Evolutionary conservation across 1,140 invertebrate genomes (phyloP).

Genomic region (Leptonema lineaticorne): DNA sequence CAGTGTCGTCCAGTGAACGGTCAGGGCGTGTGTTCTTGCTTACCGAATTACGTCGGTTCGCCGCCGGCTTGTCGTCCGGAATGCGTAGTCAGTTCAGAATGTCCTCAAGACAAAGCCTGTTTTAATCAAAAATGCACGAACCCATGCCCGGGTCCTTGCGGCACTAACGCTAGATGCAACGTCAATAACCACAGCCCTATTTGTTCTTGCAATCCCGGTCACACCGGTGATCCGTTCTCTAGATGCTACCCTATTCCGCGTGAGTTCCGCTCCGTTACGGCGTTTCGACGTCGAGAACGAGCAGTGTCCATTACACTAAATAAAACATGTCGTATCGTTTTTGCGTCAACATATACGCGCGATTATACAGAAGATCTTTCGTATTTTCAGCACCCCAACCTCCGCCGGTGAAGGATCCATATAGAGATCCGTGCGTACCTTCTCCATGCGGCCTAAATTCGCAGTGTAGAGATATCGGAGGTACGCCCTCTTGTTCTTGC

Average conservation of each 20-base stretch:
- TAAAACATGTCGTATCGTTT: too few relatives aligned
- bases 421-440: constrained; percentile 64
- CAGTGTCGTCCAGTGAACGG: constrained; percentile 69
- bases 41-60: constrained; percentile 72
- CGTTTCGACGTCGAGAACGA: too few relatives aligned
- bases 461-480: constrained; percentile 70
- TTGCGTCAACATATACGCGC: too few relatives aligned
- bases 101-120: constrained; percentile 68
- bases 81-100: constrained; percentile 68
- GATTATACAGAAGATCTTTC: too few relatives aligned
- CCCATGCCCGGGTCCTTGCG: constrained; percentile 73
- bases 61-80: constrained; percentile 74
- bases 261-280: too few relatives aligned
- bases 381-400: constrained; percentile 34
- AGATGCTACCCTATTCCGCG: constrained; percentile 59
- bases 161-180: constrained; percentile 65
- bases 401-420: constrained; percentile 54
- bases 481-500: constrained; percentile 72
- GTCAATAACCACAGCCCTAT: constrained; percentile 77
- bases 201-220: constrained; percentile 66
- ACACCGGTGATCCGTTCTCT: constrained; percentile 74
- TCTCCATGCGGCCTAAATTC: constrained; percentile 73
- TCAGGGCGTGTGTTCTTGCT: constrained; percentile 72
- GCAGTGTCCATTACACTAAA: too few relatives aligned
- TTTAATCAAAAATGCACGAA: constrained; percentile 72